phyloP scores from a whole-genome alignment of 2,113 vertebrate genomes.

The Dasyprocta punctata region DNA sequence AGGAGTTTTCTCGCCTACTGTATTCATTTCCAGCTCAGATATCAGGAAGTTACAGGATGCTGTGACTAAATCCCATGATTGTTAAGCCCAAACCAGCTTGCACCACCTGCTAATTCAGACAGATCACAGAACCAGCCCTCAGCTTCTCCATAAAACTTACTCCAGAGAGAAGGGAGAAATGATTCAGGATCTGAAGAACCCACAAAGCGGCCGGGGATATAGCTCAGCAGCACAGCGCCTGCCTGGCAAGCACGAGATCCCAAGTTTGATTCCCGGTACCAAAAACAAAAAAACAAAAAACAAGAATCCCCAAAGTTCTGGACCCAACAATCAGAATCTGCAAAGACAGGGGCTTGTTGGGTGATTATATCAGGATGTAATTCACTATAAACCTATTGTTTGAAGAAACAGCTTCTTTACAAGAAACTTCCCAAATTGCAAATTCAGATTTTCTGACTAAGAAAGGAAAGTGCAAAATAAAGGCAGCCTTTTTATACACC shows the following conservation, averaged over 20 bases:
- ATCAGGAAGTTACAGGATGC: background rate
- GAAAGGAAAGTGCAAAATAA: background rate
- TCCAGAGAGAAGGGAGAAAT: background rate
- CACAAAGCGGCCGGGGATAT: background rate
- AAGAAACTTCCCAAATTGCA: background rate
- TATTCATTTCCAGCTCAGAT: background rate
- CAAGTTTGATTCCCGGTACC: too few species aligned
- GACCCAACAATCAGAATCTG: background rate
- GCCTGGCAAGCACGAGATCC: too few species aligned
- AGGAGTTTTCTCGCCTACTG: background rate
- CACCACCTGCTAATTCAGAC: background rate
- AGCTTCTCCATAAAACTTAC: background rate
- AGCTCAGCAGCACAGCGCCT: too few species aligned
- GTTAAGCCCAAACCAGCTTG: background rate
- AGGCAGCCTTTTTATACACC: background rate
- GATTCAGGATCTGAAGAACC: background rate
- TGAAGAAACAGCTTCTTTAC: background rate
- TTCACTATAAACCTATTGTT: background rate
- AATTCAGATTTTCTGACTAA: background rate
- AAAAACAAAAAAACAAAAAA: background rate
- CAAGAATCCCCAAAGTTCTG: background rate
- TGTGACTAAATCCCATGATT: background rate
- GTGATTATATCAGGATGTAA: background rate
- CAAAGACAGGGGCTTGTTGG: accelerated
- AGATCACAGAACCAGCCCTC: background rate